phyloP scores from a whole-genome alignment of 2,888 invertebrate genomes.

The Leptinotarsa tumamoca region DNA sequence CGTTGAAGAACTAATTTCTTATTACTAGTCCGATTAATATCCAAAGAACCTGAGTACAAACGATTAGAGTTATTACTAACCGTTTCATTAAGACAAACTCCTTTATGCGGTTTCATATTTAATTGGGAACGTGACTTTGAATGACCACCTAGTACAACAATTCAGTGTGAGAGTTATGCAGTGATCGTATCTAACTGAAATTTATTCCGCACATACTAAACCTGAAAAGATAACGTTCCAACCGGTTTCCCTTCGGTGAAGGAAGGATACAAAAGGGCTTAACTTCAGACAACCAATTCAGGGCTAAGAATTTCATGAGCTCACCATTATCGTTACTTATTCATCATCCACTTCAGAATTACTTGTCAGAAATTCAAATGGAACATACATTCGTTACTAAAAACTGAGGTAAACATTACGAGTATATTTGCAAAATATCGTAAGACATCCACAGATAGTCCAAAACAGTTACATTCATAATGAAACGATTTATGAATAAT shows the following conservation, averaged over 20 bases:
- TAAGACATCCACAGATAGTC: no score
- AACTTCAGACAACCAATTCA: conserved; percentile 16
- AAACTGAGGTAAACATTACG: no score
- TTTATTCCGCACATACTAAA: conserved; percentile 20
- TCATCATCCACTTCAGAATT: background rate
- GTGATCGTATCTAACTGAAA: conserved; percentile 20
- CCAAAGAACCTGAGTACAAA: no score
- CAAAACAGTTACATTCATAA: no score
- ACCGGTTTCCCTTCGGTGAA: conserved; percentile 17
- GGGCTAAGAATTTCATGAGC: conserved; percentile 15
- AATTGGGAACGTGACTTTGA: background rate
- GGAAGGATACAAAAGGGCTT: conserved; percentile 18
- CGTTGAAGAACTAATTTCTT: no score
- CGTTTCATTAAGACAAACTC: no score
- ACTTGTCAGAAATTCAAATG: background rate
- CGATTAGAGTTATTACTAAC: no score
- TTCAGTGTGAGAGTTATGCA: conserved; percentile 14
- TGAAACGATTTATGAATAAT: no score
- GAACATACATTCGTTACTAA: background rate
- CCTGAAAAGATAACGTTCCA: conserved; percentile 20
- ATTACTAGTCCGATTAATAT: no score
- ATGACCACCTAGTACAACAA: conserved; percentile 13
- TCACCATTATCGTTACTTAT: conserved; percentile 7
- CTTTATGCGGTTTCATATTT: background rate
- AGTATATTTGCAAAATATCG: no score